A percentile compares a stretch with the other conserved stretches of the same genome.
Conservation (phyloP, 1,140 invertebrate species). For the Bathynomus jamesi region DNA sequence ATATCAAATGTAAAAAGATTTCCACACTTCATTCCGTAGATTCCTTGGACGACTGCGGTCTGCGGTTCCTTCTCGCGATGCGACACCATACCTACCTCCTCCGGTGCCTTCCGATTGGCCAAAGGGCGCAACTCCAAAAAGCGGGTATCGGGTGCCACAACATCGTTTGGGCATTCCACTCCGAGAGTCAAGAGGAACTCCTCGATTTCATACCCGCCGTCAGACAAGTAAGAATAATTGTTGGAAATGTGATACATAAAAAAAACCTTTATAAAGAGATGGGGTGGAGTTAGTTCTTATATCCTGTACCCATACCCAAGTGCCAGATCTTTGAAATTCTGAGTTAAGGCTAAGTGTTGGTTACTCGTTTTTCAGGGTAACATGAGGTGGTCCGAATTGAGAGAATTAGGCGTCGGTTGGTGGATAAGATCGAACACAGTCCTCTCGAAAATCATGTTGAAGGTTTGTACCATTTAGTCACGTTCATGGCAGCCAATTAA, state of each 20-base stretch:
- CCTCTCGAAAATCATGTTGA: slow-evolving; percentile 79
- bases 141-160: slow-evolving; percentile 86
- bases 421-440: slow-evolving; percentile 85
- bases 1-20: too few relatives aligned
- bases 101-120: slow-evolving; percentile 72
- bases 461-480: slow-evolving; percentile 46
- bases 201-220: slow-evolving; percentile 80
- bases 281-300: too few relatives aligned
- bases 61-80: slow-evolving; percentile 92
- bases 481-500: background rate
- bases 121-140: slow-evolving; percentile 76
- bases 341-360: too few relatives aligned
- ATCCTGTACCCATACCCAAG: too few relatives aligned
- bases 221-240: slow-evolving; percentile 31
- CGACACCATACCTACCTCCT: slow-evolving; percentile 95
- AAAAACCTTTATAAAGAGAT: too few relatives aligned
- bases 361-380: slow-evolving; percentile 42
- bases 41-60: slow-evolving; percentile 92
- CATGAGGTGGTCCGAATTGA: slow-evolving; percentile 79
- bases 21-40: too few relatives aligned
- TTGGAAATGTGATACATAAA: too few relatives aligned
- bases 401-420: slow-evolving; percentile 91
- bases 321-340: too few relatives aligned
- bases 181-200: slow-evolving; percentile 93
- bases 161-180: slow-evolving; percentile 98